Base-by-base conservation (phyloP, 1,140 invertebrate species). In the Drosophila pallidifrons region DNA sequence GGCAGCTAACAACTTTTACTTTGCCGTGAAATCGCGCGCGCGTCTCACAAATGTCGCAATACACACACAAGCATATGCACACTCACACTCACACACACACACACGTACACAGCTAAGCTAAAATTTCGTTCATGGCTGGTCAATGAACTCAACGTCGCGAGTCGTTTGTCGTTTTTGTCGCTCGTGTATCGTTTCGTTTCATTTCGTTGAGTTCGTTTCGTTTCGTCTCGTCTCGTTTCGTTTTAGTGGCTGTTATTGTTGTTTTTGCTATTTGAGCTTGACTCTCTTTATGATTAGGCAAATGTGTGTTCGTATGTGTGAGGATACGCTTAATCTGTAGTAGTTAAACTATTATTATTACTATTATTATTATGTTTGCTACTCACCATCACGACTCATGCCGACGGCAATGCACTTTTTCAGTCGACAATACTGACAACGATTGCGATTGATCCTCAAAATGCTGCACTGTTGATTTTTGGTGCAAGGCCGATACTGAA, bases 351-450 rank as follows among this genome's bases (percentile, higher is more conserved):
- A 15, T 30, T 30, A n/a, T 30, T 32, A 32, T 32, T 5, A 2
- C 0, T 32, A 32, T 32, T 32, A 8, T 8, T 38, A 38, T 38
- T 38, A 10, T 38, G 7, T 8, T 38, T 8, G 35, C 7, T 38
- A 94, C 95, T 95, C 89, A 99, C 98, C 98, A 95, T 99, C 98
- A 94, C 98, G 95, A 93, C 98, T 99, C 98, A 99, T 99, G 93
- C 98, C 98, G 75, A 99, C 98, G 60, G 97, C 96, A 92, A 99
- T 98, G 94, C 98, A 99, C 95, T 99, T 99, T 94, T 99, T 99
- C 81, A 99, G 95, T 76, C 98, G 95, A 94, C 98, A 99, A 93
- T 98, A 99, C 93, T 99, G 98, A 94, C 98, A 99, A 81, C 98
- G 95, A 94, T 99, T 99, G 92, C 98, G 95, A 94, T 99, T 99